These are phyloP conservation scores for Gonioctena quinquepunctata DNA, from an alignment of 1,140 invertebrate genomes.

Conservation along the genomic window DNA sequence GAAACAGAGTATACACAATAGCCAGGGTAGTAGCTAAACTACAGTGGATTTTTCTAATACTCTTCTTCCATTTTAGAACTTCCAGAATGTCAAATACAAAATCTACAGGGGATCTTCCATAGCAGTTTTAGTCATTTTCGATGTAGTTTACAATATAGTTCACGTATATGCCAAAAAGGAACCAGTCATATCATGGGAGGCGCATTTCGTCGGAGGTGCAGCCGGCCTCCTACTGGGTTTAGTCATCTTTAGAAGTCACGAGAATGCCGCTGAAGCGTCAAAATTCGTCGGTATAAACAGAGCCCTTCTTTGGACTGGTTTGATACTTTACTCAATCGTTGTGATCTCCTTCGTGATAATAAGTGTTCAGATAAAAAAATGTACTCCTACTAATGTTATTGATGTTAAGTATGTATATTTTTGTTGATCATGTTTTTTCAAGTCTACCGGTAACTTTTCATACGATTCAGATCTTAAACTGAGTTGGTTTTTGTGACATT, in stretches of 20 bases:
- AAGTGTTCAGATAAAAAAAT: slow-evolving; percentile 41
- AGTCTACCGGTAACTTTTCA: too few species aligned
- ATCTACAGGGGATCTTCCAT: slow-evolving; percentile 63
- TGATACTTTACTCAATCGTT: slow-evolving; percentile 32
- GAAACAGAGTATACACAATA: too few species aligned
- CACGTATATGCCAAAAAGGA: slow-evolving; percentile 55
- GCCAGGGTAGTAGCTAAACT: too few species aligned
- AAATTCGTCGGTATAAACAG: slow-evolving; percentile 2
- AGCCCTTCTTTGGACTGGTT: slow-evolving; percentile 33
- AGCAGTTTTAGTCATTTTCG: slow-evolving; percentile 63
- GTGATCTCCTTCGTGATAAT: slow-evolving; percentile 39
- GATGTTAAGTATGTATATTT: slow-evolving; percentile 33
- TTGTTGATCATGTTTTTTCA: too few species aligned
- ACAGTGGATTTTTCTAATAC: too few species aligned
- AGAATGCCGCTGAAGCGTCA: background rate
- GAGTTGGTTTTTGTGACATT: too few species aligned
- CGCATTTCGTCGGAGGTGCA: slow-evolving; percentile 74
- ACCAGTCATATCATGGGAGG: slow-evolving; percentile 74
- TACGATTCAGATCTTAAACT: too few species aligned
- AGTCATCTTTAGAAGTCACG: slow-evolving; percentile 59
- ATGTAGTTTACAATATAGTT: slow-evolving; percentile 59
- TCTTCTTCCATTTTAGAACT: too few species aligned
- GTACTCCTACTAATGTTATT: slow-evolving; percentile 35
- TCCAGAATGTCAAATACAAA: slow-evolving; percentile 62
- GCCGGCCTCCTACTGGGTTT: slow-evolving; percentile 81